Percentiles rank a stretch among this genome's conserved stretches.
phyloP scores from a whole-genome alignment of 2,113 vertebrate species.

The Pituophis catenifer region DNA sequence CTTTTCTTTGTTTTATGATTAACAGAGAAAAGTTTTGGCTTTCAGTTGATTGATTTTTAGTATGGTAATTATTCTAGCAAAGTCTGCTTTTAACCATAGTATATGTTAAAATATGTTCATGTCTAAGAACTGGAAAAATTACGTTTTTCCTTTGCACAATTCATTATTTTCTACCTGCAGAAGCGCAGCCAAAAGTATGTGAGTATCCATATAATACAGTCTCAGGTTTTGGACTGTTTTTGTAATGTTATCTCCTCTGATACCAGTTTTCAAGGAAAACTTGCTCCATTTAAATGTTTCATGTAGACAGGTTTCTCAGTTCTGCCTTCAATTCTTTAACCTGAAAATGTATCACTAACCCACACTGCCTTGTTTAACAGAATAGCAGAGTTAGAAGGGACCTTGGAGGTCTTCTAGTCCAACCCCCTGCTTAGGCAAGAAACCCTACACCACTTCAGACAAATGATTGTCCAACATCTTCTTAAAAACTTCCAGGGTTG shows the following conservation, averaged over 20 bases:
- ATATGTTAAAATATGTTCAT: conserved; percentile 5
- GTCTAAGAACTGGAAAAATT: neutral
- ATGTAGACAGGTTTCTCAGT: neutral
- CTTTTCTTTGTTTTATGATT: neutral
- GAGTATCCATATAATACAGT: too few species aligned
- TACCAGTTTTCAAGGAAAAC: neutral
- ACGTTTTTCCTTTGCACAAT: conserved; percentile 60
- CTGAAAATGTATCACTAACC: neutral
- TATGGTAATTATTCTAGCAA: neutral
- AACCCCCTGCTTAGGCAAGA: neutral
- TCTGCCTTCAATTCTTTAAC: neutral
- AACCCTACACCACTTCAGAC: neutral
- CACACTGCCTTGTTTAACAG: neutral
- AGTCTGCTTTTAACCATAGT: conserved; percentile 12
- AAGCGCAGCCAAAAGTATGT: neutral
- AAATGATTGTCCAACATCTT: neutral
- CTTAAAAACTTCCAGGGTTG: neutral
- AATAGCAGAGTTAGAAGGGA: neutral
- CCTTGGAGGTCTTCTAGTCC: neutral
- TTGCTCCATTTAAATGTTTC: neutral
- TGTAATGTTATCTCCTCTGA: neutral
- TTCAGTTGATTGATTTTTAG: neutral
- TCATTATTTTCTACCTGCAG: conserved; percentile 1
- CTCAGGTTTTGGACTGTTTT: too few species aligned
- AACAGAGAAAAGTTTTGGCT: neutral